Conservation (phyloP, 2,797 vertebrate species). For the Micrastur ruficollis region DNA sequence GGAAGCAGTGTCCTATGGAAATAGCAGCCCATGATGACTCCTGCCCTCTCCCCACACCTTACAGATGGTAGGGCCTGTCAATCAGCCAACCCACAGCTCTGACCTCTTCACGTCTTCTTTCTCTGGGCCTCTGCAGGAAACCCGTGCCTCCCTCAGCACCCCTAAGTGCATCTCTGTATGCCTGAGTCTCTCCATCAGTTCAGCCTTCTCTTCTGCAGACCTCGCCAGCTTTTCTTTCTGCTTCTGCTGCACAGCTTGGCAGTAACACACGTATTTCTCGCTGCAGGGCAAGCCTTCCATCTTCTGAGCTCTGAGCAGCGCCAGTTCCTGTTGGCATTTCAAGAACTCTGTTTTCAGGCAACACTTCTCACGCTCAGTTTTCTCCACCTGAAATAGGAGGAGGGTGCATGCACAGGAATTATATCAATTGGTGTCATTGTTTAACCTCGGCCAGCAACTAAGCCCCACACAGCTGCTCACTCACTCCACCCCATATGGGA, state of each 20-base stretch:
- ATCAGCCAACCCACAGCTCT: conserved; percentile 37
- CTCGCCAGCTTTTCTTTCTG: conserved; percentile 61
- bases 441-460: neutral
- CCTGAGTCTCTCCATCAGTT: conserved; percentile 64
- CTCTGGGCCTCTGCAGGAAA: conserved; percentile 48
- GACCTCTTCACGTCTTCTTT: conserved; percentile 49
- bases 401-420: neutral
- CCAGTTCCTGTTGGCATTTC: conserved; percentile 62
- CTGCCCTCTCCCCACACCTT: neutral
- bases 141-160: conserved; percentile 55
- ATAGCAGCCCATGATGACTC: neutral
- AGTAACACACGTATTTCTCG: conserved; percentile 64
- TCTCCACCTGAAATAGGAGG: conserved; percentile 56
- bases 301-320: conserved; percentile 39
- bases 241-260: conserved; percentile 67
- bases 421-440: neutral
- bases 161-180: conserved; percentile 59
- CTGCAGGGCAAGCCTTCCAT: conserved; percentile 67
- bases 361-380: conserved; percentile 52
- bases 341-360: conserved; percentile 64
- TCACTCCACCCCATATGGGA: too few relatives aligned
- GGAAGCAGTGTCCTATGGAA: neutral
- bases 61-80: neutral
- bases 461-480: too few relatives aligned
- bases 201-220: conserved; percentile 70